Evolutionary conservation across 2,888 invertebrate genomes (phyloP), one percentile per base, ranked within the genome.

Genomic region (Cetonia aurata): DNA sequence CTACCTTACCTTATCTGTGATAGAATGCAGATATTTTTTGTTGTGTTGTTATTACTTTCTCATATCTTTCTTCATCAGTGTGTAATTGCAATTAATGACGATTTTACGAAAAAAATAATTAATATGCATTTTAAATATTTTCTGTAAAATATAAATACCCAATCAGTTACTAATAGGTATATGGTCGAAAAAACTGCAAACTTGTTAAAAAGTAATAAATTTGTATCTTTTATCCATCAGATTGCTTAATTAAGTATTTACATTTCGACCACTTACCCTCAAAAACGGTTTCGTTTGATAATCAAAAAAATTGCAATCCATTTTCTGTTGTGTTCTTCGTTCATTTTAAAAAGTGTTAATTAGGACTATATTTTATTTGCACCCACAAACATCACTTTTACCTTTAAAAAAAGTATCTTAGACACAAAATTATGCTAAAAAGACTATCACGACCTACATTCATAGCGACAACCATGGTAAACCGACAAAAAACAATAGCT

Each of bases 401-500:
- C 46, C 59, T 73, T 72, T 67, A 42, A 69, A 57, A 67, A 48
- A 56, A 56, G 65, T 44, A 33, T 15, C 44, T 50, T 66, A 67
- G 69, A 53, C 67, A 50, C 59, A 56, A 56, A 60, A 66, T 50
- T 31, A 41, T 46, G 59, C 67, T 65, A 62, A 48, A 52, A 72
- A 71, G 70, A 71, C 67, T 67, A 56, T 67, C 60, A 62, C 66
- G 71, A 48, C 50, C 73, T 73, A 73, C 74, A 71, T 71, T 68
- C 67, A 62, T 70, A 50, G 67, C 50, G 72, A 70, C 70, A 71
- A 73, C 73, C 73, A 75, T 72, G 72, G 73, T 44, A 69, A 59
- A 75, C 75, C 73, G 75, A 71, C 25, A 25, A 71, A 70, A 75
- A 53, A 75, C 75, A 75, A 75, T 75, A 71, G 70, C 69, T 71